Evolutionary conservation across 2,113 vertebrate species (phyloP).

Genomic region (Numenius arquata): DNA sequence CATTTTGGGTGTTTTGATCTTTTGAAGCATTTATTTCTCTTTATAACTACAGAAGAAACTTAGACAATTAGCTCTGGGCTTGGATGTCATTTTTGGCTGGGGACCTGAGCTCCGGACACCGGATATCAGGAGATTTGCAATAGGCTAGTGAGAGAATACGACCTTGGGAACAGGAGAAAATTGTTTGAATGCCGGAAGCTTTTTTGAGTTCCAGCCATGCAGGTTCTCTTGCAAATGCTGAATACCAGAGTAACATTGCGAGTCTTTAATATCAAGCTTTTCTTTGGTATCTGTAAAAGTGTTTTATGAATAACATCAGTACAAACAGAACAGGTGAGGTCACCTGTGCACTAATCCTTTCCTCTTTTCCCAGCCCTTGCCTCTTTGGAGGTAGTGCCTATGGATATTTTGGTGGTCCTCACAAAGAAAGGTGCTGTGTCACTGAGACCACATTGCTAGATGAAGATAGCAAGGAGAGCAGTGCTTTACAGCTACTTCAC

Average conservation of each 20-base stretch:
- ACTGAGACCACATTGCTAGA: neutral
- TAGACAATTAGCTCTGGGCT: neutral
- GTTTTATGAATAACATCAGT: neutral
- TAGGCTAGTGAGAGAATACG: neutral
- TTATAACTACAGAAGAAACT: neutral
- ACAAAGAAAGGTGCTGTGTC: neutral
- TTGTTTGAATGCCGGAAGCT: neutral
- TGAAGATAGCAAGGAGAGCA: neutral
- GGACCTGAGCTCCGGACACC: neutral
- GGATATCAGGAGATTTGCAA: neutral
- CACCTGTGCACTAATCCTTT: neutral
- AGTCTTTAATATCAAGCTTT: neutral
- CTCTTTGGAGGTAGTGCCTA: neutral
- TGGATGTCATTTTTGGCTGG: neutral
- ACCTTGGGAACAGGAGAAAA: neutral
- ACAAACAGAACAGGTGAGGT: neutral
- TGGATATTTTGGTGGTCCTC: neutral
- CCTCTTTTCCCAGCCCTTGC: neutral
- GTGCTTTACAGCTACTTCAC: neutral
- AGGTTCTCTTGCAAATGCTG: neutral
- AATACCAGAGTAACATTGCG: neutral
- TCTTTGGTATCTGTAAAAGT: neutral
- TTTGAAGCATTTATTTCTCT: conserved; percentile 21
- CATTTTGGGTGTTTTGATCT: neutral
- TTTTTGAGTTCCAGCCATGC: neutral